Conservation (phyloP, 2,113 vertebrate genomes). For the Pogonocichla stellata region DNA sequence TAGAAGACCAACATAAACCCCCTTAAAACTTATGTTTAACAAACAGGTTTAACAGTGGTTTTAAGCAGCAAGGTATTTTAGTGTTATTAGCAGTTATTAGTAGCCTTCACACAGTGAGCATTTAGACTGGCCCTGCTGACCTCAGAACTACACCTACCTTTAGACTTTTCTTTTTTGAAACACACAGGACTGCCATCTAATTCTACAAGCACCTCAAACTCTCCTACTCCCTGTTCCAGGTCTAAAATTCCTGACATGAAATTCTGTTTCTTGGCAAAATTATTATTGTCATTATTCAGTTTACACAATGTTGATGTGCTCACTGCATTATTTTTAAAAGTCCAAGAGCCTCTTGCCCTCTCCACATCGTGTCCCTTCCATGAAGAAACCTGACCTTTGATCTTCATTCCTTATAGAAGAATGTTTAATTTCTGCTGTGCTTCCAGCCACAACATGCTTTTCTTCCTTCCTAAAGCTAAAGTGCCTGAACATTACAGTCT, state of each 20-base stretch:
- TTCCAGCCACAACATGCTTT: neutral
- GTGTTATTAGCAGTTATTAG: neutral
- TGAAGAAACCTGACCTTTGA: neutral
- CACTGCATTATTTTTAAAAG: neutral
- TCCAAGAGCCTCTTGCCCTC: neutral
- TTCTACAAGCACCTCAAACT: neutral
- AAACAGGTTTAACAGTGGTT: neutral
- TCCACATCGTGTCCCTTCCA: neutral
- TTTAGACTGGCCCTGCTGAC: neutral
- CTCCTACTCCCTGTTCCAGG: neutral
- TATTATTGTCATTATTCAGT: neutral
- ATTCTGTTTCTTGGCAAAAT: neutral
- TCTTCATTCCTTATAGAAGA: neutral
- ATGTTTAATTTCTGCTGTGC: neutral
- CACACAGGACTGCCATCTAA: neutral
- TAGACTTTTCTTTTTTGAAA: neutral
- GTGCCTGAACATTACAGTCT: neutral
- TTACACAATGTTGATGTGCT: neutral
- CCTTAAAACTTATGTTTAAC: neutral
- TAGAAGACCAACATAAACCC: neutral
- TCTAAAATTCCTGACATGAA: neutral
- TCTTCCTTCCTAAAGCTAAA: neutral
- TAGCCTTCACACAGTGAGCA: neutral
- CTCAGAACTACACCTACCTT: neutral
- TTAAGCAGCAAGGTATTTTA: neutral